Evolutionary conservation across 2,113 vertebrate species (phyloP), one percentile per base, ranked within the genome.

Genomic region (Caretta caretta): DNA sequence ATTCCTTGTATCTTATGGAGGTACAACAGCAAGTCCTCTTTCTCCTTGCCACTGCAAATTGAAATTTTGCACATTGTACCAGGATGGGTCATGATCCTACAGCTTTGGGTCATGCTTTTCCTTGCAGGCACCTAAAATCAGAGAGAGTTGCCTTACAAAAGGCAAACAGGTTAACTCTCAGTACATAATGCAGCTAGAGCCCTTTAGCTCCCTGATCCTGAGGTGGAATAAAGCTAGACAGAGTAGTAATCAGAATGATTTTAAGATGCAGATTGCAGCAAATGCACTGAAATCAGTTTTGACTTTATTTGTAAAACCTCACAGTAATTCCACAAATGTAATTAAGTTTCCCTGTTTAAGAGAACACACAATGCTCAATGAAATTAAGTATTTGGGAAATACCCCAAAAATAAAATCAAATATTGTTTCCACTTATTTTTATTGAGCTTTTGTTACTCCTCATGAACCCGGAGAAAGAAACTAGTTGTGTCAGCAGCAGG

Each of bases 1-100:
- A 10, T 87, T 84, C 2, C 78, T 87, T 46, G 12, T 59, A 4
- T 62, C 17, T n/a, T 72, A 2, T 0, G 0, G 51, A n/a, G 6
- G 13, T 86, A 49, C 80, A 49, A 88, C 20, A 84, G n/a, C 9
- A 86, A 4, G 14, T 72, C 12, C 76, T 1, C 25, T 65, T 69
- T 20, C 17, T 69, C 35, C 8, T 69, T 69, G 65, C 4, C 9
- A 5, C 16, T n/a, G 65, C 31, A 69, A 8, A 19, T 35, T 35
- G 62, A 35, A 2, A 4, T 85, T 93, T 59, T 86, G 13, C 69
- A 93, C 42, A 27, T 42, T 24, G 51, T n/a, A 9, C 27, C 53
- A 72, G 29, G 82, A 62, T n/a, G 3, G 4, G 75, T 2, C 79
- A 27, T 90, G 51, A 56, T 24, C 83, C 38, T 19, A 1, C 4